Percentiles rank a stretch among this genome's conserved stretches.
phyloP scores from a whole-genome alignment of 2,888 invertebrate species.

The Arge pagana region DNA sequence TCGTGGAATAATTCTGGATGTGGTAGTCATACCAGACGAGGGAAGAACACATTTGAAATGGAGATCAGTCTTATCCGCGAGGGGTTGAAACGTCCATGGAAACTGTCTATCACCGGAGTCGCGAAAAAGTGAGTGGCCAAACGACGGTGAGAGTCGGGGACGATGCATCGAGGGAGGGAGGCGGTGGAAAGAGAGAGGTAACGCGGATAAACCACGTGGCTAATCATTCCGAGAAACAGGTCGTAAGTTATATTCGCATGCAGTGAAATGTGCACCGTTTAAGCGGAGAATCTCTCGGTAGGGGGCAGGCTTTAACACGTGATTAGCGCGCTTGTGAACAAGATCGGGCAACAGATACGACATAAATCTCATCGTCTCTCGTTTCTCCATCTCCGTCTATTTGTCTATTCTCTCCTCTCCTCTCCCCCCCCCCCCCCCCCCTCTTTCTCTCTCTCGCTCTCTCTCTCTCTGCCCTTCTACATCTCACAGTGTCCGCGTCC shows the following conservation, averaged over 20 bases:
- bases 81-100: too few species aligned
- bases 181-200: background rate
- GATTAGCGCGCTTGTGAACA: slow-evolving; percentile 44
- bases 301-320: slow-evolving; percentile 36
- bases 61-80: too few species aligned
- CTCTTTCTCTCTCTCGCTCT: slow-evolving; percentile 23
- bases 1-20: too few species aligned
- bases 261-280: slow-evolving; percentile 11
- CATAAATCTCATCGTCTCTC: slow-evolving; percentile 32
- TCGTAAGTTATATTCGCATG: slow-evolving; percentile 7
- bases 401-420: too few species aligned
- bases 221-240: slow-evolving; percentile 11
- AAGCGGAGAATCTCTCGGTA: background rate
- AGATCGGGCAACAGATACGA: slow-evolving; percentile 32
- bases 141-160: too few species aligned
- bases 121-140: too few species aligned
- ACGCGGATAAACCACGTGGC: background rate
- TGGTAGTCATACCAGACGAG: too few species aligned
- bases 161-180: background rate
- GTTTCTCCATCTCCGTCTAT: slow-evolving; percentile 21
- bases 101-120: too few species aligned
- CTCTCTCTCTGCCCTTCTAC: slow-evolving; percentile 21
- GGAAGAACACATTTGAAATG: too few species aligned
- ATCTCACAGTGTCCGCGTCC: too few species aligned
- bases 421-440: slow-evolving; percentile 11